Conservation (phyloP, 1,140 invertebrate species). For the Diorhabda sublineata region DNA sequence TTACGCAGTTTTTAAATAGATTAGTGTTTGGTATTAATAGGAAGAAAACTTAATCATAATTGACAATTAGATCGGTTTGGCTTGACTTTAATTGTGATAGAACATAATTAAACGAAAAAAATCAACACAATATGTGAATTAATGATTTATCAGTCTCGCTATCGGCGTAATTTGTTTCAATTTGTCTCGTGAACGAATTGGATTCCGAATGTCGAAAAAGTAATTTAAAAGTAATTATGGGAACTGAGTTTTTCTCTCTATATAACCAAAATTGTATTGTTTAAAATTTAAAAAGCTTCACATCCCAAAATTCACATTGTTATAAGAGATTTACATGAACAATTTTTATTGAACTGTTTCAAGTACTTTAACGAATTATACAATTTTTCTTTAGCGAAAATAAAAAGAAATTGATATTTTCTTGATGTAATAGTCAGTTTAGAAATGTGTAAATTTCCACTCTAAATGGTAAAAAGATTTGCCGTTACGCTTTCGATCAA, state of each 20-base stretch:
- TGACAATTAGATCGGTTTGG: too few relatives aligned
- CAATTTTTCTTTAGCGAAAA: neutral
- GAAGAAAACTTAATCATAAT: too few relatives aligned
- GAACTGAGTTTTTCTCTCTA: neutral
- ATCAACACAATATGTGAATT: neutral
- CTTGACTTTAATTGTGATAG: too few relatives aligned
- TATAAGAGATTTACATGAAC: neutral
- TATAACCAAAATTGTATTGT: neutral
- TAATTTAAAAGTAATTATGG: neutral
- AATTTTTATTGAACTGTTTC: neutral
- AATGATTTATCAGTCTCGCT: neutral
- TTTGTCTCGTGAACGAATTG: neutral
- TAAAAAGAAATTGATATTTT: conserved; percentile 4
- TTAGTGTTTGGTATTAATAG: too few relatives aligned
- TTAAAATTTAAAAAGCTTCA: neutral
- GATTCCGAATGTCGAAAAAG: neutral
- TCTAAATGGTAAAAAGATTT: too few relatives aligned
- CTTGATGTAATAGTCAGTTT: neutral
- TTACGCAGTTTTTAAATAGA: too few relatives aligned
- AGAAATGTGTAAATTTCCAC: too few relatives aligned
- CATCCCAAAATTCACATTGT: neutral
- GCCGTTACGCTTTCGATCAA: too few relatives aligned
- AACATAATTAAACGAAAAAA: too few relatives aligned
- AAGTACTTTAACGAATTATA: neutral
- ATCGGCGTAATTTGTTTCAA: conserved; percentile 2